Evolutionary conservation across 2,113 vertebrate genomes (phyloP).

Genomic region (Atherinomorus stipes): DNA sequence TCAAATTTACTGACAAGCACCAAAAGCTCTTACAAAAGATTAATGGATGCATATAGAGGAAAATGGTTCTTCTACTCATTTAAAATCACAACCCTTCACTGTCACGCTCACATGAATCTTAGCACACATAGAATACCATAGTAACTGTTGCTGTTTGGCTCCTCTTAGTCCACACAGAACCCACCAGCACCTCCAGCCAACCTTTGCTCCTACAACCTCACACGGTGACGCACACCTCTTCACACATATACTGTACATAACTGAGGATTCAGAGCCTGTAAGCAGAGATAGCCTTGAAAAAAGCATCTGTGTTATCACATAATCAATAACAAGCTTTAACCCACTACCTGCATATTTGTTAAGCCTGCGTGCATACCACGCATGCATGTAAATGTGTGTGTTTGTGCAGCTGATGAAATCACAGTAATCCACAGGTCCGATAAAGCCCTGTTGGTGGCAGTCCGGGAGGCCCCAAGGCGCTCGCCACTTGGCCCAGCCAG

Average conservation of each 20-base stretch:
- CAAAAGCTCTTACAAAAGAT: neutral
- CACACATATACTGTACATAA: neutral
- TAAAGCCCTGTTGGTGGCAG: slow-evolving; percentile 76
- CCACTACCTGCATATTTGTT: slow-evolving; percentile 10
- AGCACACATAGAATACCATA: slow-evolving; percentile 49
- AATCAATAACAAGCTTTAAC: neutral
- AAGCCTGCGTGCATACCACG: slow-evolving; percentile 34
- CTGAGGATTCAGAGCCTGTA: neutral
- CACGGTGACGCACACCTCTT: neutral
- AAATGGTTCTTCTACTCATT: slow-evolving; percentile 29
- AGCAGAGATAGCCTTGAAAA: neutral
- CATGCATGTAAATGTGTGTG: slow-evolving; percentile 27
- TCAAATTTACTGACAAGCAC: slow-evolving; percentile 9
- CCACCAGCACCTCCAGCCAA: slow-evolving; percentile 35
- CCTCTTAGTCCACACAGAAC: slow-evolving; percentile 49
- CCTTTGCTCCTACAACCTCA: slow-evolving; percentile 53
- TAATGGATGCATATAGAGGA: slow-evolving; percentile 13
- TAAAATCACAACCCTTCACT: slow-evolving; percentile 32
- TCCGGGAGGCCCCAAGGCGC: slow-evolving; percentile 66
- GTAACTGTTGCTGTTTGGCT: slow-evolving; percentile 82
- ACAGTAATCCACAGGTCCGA: slow-evolving; percentile 67
- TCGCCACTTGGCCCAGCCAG: slow-evolving; percentile 56
- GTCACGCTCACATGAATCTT: slow-evolving; percentile 18
- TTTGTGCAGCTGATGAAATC: slow-evolving; percentile 65
- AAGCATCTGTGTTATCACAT: neutral